These are phyloP conservation scores for Falco cherrug DNA, from an alignment of 2,797 vertebrate species.

Conservation along the genomic window DNA sequence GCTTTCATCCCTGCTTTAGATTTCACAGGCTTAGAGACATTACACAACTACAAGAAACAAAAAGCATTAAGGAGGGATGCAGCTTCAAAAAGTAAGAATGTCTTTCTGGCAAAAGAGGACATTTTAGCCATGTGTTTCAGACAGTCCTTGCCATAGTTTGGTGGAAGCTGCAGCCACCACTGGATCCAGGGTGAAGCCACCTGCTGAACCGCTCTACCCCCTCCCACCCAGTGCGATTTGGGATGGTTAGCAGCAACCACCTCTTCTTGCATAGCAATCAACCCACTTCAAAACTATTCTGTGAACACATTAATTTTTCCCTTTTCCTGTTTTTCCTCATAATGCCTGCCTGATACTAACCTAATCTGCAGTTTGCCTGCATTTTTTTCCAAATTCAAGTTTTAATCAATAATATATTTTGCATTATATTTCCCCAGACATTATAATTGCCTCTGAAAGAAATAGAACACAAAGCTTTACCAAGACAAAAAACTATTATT, in stretches of 20 bases:
- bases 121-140: not conserved
- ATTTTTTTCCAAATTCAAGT: not conserved
- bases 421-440: not conserved
- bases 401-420: not conserved
- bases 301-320: not conserved
- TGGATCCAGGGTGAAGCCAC: not conserved
- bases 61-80: fast-evolving
- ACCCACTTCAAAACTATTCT: not conserved
- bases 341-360: not conserved
- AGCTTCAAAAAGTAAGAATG: not conserved
- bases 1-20: not conserved
- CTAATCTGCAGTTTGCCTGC: not conserved
- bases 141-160: not conserved
- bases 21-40: not conserved
- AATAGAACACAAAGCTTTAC: not conserved
- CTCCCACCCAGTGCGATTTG: fast-evolving
- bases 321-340: not conserved
- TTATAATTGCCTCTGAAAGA: not conserved
- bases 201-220: not conserved
- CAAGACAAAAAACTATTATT: not conserved
- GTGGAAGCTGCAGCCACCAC: not conserved
- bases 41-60: not conserved
- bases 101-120: not conserved
- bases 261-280: not conserved
- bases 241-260: not conserved